Base-by-base conservation (phyloP, 37 sponge, comb jelly and placozoan species). In the Beroe forskalii region DNA sequence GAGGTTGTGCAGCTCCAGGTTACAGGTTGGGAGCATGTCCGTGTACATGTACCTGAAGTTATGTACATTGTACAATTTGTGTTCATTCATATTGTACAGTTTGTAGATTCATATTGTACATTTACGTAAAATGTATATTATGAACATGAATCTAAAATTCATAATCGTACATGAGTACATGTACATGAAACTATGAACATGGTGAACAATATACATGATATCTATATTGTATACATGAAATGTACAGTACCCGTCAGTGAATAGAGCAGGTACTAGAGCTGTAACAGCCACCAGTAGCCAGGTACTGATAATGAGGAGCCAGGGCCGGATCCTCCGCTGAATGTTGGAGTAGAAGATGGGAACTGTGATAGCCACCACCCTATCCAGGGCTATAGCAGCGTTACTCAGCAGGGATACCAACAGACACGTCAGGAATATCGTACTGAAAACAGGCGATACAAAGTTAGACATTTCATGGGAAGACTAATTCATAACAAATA, bases 371-470 rank as follows among this genome's bases (percentile, higher is more conserved):
- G 75, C 75, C 23, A 72, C 14, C 22, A 72, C 75, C 8, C 75
- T 3, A 20, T 72, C 75, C 40, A 72, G 22, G 9, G 75, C 37
- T 35, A 72, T 72, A 1, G 75, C 33, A 35, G 35, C 35, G 39
- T 72, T 72, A 37, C 75, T 72, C 14, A 72, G 37, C 6, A 72
- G 75, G 12, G 75, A 72, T 30, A 72, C 75, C 75, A 72, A 72
- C 75, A 72, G 31, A 30, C 39, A 35, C 8, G 14, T 39, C 75
- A 72, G 23, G 40, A 35, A 72, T 1, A 72, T 37, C 20, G 39
- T 39, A 35, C 75, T 72, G 75, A 27, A 30, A 20, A 30, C 4
- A 30, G 66, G 9, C 60, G 60, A 17, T 9, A 19, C 14, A 55
- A 17, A 17, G 60, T 9, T 55, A 17, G 17, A 17, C n/a, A n/a